Evolutionary conservation across 2,113 vertebrate genomes (phyloP), one percentile per base, ranked within the genome.

Genomic region (Rhea americana): DNA sequence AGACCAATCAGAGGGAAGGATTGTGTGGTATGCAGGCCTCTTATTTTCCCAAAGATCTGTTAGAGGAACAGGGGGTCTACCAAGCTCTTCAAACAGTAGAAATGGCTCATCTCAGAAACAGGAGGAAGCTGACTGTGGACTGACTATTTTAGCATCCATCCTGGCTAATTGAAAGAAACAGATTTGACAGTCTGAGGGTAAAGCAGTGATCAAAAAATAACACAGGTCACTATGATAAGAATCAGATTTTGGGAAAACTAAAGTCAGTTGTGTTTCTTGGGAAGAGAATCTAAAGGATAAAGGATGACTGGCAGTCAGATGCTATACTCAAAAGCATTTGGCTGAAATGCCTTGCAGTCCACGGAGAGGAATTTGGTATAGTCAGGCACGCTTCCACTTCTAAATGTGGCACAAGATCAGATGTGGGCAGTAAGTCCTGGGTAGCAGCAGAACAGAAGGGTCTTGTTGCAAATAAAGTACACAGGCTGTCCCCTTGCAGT

Each of bases 301-400:
- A 92, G 68, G 30, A 84, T 87, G 71, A 50, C 77, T 94, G 72
- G 45, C 66, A 92, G 6, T 48, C 37, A 73, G 48, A 5, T 9
- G 30, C 35, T 26, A 28, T 53, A 61, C 39, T 65, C 74, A 82
- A 65, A 65, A 92, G 77, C 62, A 66, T 59, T 59, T 76, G 45
- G 68, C 48, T 87, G 66, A 43, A 85, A 87, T 79, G 53, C 70
- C 62, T 56, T 90, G 48, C 63, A 77, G 72, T 28, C 15, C 45
- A 65, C 75, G 30, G 53, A 84, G 86, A 58, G 2, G 48, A 66
- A 62, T 39, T 93, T 4, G 0, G 43, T 78, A 20, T 22, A 51
- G 80, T 56, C 1, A 0, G 85, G 18, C 0, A 0, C 4, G 1
- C 32, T 66, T 24, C 26, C 0, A 0, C 50, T 63, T 37, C 77